Percentiles rank a stretch among this genome's conserved stretches.
Conservation (phyloP, 2,797 vertebrate species). For the Halcyon leucocephala region DNA sequence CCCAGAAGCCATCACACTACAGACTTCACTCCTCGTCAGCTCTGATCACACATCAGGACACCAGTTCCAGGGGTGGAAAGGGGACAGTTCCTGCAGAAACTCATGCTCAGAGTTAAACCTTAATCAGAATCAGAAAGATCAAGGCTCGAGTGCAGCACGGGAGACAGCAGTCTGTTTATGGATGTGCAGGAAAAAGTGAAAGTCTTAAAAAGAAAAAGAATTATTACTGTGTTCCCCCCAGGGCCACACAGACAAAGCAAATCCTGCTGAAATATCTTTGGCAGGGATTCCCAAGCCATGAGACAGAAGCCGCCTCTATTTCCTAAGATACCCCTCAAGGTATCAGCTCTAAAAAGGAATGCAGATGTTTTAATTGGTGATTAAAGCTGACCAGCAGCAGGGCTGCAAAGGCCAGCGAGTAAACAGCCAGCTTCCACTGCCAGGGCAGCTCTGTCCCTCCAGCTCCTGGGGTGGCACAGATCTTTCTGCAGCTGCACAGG, state of each 20-base stretch:
- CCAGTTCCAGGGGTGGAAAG: neutral
- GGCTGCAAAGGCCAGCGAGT: neutral
- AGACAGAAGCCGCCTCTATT: neutral
- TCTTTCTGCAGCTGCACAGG: neutral
- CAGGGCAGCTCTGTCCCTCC: neutral
- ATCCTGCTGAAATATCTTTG: neutral
- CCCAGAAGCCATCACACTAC: neutral
- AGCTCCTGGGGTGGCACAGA: neutral
- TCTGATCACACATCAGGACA: neutral
- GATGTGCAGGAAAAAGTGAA: neutral
- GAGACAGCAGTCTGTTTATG: neutral
- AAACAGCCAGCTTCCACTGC: neutral
- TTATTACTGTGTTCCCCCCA: slow-evolving; percentile 26
- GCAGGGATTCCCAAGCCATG: neutral
- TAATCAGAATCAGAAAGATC: neutral
- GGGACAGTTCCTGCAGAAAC: neutral
- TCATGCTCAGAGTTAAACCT: slow-evolving; percentile 9
- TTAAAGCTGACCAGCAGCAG: neutral
- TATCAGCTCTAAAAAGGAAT: neutral
- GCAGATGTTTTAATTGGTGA: neutral
- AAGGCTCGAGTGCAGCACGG: neutral
- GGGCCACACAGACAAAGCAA: neutral
- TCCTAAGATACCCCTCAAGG: neutral
- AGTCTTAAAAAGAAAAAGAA: neutral
- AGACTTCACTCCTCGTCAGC: neutral